Evolutionary conservation across 2,113 vertebrate genomes (phyloP).

Genomic region (Microcebus ravelobensis): DNA sequence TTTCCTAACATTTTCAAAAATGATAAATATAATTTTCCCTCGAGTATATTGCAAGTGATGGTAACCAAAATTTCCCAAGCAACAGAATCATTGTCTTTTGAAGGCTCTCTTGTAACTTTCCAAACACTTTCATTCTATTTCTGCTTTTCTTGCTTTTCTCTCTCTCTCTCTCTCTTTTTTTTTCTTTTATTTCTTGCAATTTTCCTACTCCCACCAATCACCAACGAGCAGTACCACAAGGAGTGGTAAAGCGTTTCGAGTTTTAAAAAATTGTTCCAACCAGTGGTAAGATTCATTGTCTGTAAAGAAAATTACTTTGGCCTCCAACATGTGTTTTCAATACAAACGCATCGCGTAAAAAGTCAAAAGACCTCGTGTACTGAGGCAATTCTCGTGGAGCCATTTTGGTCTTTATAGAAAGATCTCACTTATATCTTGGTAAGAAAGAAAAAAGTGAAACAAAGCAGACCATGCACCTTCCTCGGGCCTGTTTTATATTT

Average conservation of each 20-base stretch:
- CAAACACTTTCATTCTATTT: background rate
- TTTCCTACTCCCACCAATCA: conserved; percentile 26
- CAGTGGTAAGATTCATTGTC: conserved; percentile 69
- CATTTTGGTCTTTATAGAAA: conserved; percentile 70
- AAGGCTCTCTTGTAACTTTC: background rate
- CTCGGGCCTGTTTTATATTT: conserved; percentile 78
- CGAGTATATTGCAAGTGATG: background rate
- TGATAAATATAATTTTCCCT: background rate
- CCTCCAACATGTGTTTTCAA: conserved; percentile 67
- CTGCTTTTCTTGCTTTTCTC: conserved; percentile 48
- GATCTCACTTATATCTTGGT: conserved; percentile 73
- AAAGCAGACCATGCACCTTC: conserved; percentile 68
- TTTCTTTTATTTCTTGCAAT: conserved; percentile 36
- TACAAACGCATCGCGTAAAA: conserved; percentile 64
- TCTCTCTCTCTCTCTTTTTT: background rate
- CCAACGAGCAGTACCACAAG: conserved; percentile 12
- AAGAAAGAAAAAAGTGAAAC: conserved; percentile 43
- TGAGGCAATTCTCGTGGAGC: conserved; percentile 51
- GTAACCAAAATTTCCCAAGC: conserved; percentile 50
- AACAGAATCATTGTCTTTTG: background rate
- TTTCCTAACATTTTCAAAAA: conserved; percentile 67
- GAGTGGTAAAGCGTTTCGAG: conserved; percentile 29
- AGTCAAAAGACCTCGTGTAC: conserved; percentile 72
- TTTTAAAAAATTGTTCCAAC: conserved; percentile 10
- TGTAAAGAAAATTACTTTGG: conserved; percentile 76